Conservation (phyloP, 2,888 invertebrate genomes). For the Hedya salicella region DNA sequence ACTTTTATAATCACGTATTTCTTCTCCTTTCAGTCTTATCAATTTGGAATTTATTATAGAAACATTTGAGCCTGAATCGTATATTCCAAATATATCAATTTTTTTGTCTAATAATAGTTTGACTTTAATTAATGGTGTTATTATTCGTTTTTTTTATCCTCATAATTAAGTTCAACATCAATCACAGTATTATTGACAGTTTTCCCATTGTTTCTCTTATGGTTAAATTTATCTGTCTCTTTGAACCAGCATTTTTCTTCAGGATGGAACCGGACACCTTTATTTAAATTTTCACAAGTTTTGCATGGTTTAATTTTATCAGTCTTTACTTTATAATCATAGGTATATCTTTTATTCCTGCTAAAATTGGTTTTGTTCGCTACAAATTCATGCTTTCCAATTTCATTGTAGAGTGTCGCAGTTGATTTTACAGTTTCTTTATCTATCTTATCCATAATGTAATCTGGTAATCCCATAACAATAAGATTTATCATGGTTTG, state of each 20-base stretch:
- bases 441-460: too few species aligned
- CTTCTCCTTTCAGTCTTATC: slow-evolving; percentile 27
- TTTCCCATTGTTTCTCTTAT: slow-evolving; percentile 6
- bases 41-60: slow-evolving; percentile 39
- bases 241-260: slow-evolving; percentile 13
- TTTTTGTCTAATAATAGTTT: slow-evolving; percentile 37
- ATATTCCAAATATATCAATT: slow-evolving; percentile 28
- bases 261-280: too few species aligned
- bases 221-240: background rate
- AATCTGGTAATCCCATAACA: too few species aligned
- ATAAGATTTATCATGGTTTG: too few species aligned
- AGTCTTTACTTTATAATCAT: too few species aligned
- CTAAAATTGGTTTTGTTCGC: too few species aligned
- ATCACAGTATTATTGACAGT: slow-evolving; percentile 42
- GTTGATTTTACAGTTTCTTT: too few species aligned
- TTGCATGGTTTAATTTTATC: too few species aligned
- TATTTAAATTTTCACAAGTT: too few species aligned
- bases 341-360: too few species aligned
- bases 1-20: slow-evolving; percentile 21
- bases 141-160: slow-evolving; percentile 43
- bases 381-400: too few species aligned
- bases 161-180: slow-evolving; percentile 38
- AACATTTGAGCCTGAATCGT: slow-evolving; percentile 44
- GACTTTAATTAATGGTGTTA: slow-evolving; percentile 40
- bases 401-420: too few species aligned